A percentile compares a stretch with the other conserved stretches of the same genome.
These are phyloP conservation scores for Limulus polyphemus DNA, from an alignment of 2,888 invertebrate genomes.

Conservation along the genomic window DNA sequence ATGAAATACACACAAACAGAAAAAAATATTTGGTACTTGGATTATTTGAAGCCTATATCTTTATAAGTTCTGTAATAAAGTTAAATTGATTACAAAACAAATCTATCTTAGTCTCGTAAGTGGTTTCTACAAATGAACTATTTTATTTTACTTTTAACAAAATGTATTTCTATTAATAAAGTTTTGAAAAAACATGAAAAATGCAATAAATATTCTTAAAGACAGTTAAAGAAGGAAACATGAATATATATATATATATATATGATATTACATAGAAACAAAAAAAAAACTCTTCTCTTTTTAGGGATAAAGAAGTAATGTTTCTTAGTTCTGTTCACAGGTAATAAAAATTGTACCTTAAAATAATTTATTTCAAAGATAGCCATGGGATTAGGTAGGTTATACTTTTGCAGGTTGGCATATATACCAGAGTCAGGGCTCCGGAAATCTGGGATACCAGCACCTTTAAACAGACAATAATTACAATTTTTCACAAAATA, in stretches of 20 bases:
- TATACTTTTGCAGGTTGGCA: slow-evolving; percentile 76
- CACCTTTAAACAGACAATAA: slow-evolving; percentile 49
- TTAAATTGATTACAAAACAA: too few species aligned
- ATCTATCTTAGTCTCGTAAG: too few species aligned
- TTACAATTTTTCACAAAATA: background rate
- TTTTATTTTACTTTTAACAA: too few species aligned
- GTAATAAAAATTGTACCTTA: slow-evolving; percentile 27
- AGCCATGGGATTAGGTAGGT: slow-evolving; percentile 78
- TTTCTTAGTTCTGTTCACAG: background rate
- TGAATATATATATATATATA: background rate
- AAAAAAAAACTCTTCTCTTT: slow-evolving; percentile 2
- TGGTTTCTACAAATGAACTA: too few species aligned
- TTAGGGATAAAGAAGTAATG: background rate
- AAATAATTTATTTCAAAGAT: slow-evolving; percentile 87
- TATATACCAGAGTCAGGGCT: slow-evolving; percentile 81
- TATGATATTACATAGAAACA: background rate
- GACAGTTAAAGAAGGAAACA: background rate
- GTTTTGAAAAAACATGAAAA: too few species aligned
- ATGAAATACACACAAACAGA: too few species aligned
- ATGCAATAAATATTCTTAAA: too few species aligned
- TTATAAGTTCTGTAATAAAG: too few species aligned
- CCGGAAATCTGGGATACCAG: slow-evolving; percentile 92
- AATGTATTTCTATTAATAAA: too few species aligned
- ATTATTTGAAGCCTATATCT: too few species aligned
- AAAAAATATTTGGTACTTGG: too few species aligned